Evolutionary conservation across 92 coral and sea anemone species (phyloP), one percentile per base, ranked within the genome.

Genomic region (Zoanthus sociatus): DNA sequence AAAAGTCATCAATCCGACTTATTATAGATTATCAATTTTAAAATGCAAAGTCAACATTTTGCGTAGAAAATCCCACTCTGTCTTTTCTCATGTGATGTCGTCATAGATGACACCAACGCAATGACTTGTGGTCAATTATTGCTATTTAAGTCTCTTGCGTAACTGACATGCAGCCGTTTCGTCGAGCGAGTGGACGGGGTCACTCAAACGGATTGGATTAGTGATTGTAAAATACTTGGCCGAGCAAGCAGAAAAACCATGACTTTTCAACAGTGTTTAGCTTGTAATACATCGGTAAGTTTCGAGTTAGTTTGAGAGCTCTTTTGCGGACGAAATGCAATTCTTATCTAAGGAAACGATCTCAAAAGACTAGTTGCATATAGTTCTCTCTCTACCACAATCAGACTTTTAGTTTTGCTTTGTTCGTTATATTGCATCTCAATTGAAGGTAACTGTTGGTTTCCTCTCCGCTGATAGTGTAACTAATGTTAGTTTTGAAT

Each of bases 171-270:
- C 10, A 31, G 69, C 69, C 31, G 69, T 63, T 63, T 60, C 21
- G n/a, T 63, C 9, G 69, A 63, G 69, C 31, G 69, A 63, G 69
- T 63, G 32, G 69, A 63, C 69, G 26, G 69, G 69, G 30, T n/a
- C 26, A n/a, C 26, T 5, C 9, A 0, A n/a, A 20, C 26, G 26
- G 21, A 63, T 63, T 63, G 9, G 69, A 21, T 20, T 5, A 17
- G 6, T 63, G 20, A 7, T 63, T 17, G 26, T 63, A 9, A 16
- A 63, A 7, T 17, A 17, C 69, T 58, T 63, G 30, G 9, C 69
- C 69, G 4, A 18, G 9, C 30, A 9, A 63, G 9, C 69, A 16
- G 30, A 21, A 63, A 17, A 63, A 17, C 69, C n/a, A 63, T 63
- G 69, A 21, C n/a, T 63, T 21, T 63, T 63, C 69, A 63, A 63